Conservation (phyloP, 1,140 invertebrate species). For the Melipona quadrifasciata region DNA sequence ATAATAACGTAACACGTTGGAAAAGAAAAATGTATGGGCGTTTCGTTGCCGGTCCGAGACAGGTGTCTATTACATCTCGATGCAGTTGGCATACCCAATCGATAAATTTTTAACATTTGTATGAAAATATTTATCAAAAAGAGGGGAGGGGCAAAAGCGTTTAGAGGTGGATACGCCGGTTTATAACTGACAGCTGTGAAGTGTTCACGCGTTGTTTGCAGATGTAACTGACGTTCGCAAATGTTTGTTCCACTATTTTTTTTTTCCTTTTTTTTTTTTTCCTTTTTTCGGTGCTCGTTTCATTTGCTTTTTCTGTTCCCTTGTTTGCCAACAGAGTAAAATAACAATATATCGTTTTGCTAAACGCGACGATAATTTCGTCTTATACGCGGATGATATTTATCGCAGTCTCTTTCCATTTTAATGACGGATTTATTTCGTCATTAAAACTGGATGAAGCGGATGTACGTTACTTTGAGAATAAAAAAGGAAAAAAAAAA, state of each 20-base stretch:
- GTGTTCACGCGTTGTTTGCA: slow-evolving; percentile 35
- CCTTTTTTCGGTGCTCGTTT: background rate
- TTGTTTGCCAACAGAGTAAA: background rate
- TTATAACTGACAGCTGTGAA: slow-evolving; percentile 40
- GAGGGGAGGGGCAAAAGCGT: background rate
- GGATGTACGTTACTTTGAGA: background rate
- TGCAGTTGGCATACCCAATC: background rate
- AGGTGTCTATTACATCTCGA: background rate
- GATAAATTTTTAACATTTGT: slow-evolving; percentile 8
- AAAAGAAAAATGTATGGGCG: background rate
- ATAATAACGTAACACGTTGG: background rate
- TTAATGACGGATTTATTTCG: slow-evolving; percentile 36
- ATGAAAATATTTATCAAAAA: slow-evolving; percentile 14
- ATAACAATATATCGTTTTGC: slow-evolving; percentile 26
- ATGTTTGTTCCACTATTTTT: slow-evolving; percentile 20
- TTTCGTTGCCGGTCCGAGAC: background rate
- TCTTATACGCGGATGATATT: slow-evolving; percentile 22
- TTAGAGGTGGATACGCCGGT: slow-evolving; percentile 20
- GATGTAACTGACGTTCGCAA: slow-evolving; percentile 35
- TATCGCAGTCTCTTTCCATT: background rate
- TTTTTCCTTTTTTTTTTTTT: background rate
- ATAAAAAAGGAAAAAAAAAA: too few species aligned
- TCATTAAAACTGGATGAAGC: slow-evolving; percentile 24
- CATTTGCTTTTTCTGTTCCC: slow-evolving; percentile 5
- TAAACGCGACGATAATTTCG: slow-evolving; percentile 22